These are phyloP conservation scores for Zele albiditarsus DNA, from an alignment of 2,888 invertebrate genomes.

Conservation along the genomic window DNA sequence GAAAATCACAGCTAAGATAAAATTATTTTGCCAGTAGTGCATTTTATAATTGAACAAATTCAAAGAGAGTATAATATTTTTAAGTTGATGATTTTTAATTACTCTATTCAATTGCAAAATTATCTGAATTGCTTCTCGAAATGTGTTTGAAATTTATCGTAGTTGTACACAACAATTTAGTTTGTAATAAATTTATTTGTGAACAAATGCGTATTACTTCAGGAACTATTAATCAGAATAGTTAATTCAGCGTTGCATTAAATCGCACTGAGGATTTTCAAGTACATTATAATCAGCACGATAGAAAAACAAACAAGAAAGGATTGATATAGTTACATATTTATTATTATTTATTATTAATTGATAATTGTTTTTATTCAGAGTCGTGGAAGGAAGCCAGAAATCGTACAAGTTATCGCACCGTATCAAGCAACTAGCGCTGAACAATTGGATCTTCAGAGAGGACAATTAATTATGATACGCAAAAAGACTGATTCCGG, in stretches of 20 bases:
- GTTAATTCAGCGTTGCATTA: neutral
- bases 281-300: neutral
- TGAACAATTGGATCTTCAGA: slow-evolving; percentile 91
- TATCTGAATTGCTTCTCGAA: no score
- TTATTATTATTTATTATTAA: neutral
- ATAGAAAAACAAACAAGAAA: neutral
- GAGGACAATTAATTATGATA: slow-evolving; percentile 96
- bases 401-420: slow-evolving; percentile 95
- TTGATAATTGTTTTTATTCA: slow-evolving; percentile 53
- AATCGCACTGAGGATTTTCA: neutral
- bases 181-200: neutral
- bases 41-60: no score
- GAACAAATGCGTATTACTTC: neutral
- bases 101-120: no score
- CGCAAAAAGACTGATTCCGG: slow-evolving; percentile 97
- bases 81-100: no score
- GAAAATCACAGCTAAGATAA: no score
- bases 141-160: no score
- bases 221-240: neutral
- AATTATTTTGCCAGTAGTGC: no score
- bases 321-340: neutral
- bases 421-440: slow-evolving; percentile 92
- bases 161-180: neutral
- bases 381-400: slow-evolving; percentile 84
- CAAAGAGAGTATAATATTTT: no score